Conservation (phyloP, 2,113 vertebrate genomes). For the Leucopsar rothschildi region DNA sequence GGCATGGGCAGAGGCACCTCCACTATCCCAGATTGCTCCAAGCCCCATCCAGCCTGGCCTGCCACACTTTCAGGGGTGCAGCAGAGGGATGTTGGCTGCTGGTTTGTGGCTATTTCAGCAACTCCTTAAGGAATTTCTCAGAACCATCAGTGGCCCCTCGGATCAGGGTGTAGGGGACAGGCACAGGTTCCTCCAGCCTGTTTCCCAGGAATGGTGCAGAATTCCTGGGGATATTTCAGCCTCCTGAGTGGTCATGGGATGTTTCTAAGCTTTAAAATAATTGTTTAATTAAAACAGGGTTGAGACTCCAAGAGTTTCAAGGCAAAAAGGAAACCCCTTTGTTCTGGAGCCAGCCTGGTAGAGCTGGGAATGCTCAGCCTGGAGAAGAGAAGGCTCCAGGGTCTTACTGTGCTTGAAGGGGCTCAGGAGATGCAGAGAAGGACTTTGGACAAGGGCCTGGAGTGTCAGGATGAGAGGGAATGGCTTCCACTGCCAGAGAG, state of each 20-base stretch:
- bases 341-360: not conserved
- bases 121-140: not conserved
- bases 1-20: not conserved
- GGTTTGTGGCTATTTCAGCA: not conserved
- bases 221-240: not conserved
- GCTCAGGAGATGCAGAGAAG: not conserved
- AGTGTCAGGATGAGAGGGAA: not conserved
- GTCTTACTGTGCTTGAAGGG: not conserved
- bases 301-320: not conserved
- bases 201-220: not conserved
- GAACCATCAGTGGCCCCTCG: not conserved
- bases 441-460: fast-evolving
- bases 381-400: not conserved
- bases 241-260: not conserved
- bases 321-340: not conserved
- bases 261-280: not conserved
- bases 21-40: not conserved
- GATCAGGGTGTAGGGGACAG: not conserved
- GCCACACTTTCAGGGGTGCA: not conserved
- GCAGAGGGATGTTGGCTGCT: not conserved
- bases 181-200: not conserved
- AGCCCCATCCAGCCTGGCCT: not conserved
- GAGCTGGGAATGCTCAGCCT: not conserved
- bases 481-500: not conserved
- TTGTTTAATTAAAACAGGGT: not conserved